Percentiles rank a stretch among this genome's conserved stretches.
Evolutionary conservation across 2,797 vertebrate species (phyloP).

Genomic region (Antrozous pallidus): DNA sequence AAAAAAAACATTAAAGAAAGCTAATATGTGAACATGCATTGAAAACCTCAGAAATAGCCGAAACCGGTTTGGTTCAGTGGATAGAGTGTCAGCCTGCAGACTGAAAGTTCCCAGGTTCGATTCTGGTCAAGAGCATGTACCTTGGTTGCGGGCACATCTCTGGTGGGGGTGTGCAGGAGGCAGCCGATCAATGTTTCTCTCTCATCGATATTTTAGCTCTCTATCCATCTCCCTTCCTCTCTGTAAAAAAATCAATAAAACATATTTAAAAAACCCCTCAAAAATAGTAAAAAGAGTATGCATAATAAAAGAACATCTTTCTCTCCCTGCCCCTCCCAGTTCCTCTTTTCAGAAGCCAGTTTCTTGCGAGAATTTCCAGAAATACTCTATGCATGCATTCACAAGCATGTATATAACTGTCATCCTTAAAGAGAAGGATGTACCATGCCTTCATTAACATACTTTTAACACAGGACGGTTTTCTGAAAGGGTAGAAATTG

Average conservation of each 20-base stretch:
- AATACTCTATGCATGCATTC: neutral
- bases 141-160: too few relatives aligned
- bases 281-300: neutral
- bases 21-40: neutral
- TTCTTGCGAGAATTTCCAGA: constrained; percentile 19
- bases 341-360: constrained; percentile 3
- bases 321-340: neutral
- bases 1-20: too few relatives aligned
- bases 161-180: too few relatives aligned
- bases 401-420: neutral
- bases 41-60: neutral
- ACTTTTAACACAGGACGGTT: neutral
- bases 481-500: constrained; percentile 24
- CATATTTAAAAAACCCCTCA: too few relatives aligned
- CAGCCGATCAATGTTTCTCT: too few relatives aligned
- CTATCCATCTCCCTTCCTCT: too few relatives aligned
- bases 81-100: too few relatives aligned
- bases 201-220: too few relatives aligned
- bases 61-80: too few relatives aligned
- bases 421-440: constrained; percentile 25
- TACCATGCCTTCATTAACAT: neutral
- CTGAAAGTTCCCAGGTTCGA: too few relatives aligned
- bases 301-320: constrained; percentile 1
- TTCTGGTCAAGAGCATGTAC: too few relatives aligned
- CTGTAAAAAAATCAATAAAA: too few relatives aligned